A percentile compares a stretch with the other conserved stretches of the same genome.
These are phyloP conservation scores for Protonemura montana DNA, from an alignment of 2,888 invertebrate species.

Conservation along the genomic window DNA sequence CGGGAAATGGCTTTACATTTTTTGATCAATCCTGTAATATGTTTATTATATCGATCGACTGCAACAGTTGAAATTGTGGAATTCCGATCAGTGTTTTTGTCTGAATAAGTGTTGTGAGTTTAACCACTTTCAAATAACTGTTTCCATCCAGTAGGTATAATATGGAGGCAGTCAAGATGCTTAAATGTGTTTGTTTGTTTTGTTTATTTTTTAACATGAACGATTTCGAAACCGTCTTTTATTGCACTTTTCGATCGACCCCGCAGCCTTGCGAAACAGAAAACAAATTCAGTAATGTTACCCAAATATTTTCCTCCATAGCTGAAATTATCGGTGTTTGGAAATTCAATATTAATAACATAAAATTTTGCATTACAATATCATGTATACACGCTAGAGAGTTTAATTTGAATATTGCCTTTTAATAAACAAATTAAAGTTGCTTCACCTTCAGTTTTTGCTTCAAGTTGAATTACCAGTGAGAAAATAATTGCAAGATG, in stretches of 20 bases:
- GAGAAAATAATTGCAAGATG: constrained; percentile 7
- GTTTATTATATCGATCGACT: too few species aligned
- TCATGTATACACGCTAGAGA: not conserved
- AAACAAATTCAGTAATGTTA: not conserved
- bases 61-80: too few species aligned
- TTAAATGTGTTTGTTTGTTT: too few species aligned
- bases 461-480: not conserved
- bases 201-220: not conserved
- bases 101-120: too few species aligned
- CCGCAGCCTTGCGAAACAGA: not conserved
- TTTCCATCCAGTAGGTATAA: too few species aligned
- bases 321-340: not conserved
- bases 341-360: not conserved
- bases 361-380: not conserved
- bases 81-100: too few species aligned
- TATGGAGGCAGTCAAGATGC: not conserved
- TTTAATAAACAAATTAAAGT: not conserved
- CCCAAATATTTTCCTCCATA: not conserved
- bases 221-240: not conserved
- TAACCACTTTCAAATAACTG: too few species aligned
- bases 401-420: not conserved
- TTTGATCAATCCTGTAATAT: too few species aligned
- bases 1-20: too few species aligned
- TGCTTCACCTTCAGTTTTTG: not conserved
- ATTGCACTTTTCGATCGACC: not conserved